phyloP scores from a whole-genome alignment of 2,797 vertebrate genomes.

The Myotis planiceps region DNA sequence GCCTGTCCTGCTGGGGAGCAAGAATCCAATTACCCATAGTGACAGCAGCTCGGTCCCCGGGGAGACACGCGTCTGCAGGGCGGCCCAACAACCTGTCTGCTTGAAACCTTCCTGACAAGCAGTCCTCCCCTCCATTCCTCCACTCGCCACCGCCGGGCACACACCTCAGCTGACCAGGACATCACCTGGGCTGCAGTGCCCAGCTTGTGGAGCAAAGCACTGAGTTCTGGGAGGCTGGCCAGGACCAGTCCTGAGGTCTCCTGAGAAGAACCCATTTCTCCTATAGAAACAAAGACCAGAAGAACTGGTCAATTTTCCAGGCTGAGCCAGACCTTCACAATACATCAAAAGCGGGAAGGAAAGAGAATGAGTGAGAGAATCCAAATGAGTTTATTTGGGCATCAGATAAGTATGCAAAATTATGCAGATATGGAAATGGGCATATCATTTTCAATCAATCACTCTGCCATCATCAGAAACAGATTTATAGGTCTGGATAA shows the following conservation, averaged over 20 bases:
- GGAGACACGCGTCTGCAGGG: constrained; percentile 51
- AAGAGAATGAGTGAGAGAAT: constrained; percentile 51
- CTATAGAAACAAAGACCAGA: not conserved
- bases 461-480: constrained; percentile 55
- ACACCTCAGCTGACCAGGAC: not conserved
- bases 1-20: constrained; percentile 55
- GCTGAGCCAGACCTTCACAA: constrained; percentile 28
- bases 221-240: not conserved
- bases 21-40: constrained; percentile 75
- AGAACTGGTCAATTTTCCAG: not conserved
- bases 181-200: not conserved
- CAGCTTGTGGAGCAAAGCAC: not conserved
- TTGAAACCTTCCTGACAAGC: constrained; percentile 50
- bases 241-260: not conserved
- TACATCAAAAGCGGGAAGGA: constrained; percentile 41
- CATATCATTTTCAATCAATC: constrained; percentile 63
- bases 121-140: not conserved
- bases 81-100: constrained; percentile 35
- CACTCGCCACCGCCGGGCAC: not conserved
- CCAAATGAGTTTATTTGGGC: constrained; percentile 66
- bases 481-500: constrained; percentile 33
- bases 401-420: constrained; percentile 75
- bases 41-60: constrained; percentile 61
- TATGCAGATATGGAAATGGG: constrained; percentile 65
- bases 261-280: not conserved